Percentiles rank a stretch among this genome's conserved stretches.
Conservation (phyloP, 37 sponge, comb jelly and placozoan species). For the Beroe ovata region DNA sequence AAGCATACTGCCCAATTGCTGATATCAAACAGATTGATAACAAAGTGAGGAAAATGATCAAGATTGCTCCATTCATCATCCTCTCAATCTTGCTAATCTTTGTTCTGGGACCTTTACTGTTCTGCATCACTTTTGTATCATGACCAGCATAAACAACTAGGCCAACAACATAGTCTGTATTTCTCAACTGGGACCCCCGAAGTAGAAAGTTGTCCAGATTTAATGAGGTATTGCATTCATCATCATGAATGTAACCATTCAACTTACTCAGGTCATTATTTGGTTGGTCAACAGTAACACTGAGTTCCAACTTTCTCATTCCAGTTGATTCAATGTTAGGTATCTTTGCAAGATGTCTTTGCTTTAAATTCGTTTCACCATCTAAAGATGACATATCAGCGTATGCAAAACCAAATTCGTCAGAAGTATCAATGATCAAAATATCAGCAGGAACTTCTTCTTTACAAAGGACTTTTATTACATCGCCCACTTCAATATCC, state of each 20-base stretch:
- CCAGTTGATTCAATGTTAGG: slow-evolving; percentile 43
- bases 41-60: slow-evolving; percentile 70
- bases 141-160: slow-evolving; percentile 88
- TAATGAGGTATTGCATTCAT: slow-evolving; percentile 41
- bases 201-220: slow-evolving; percentile 75
- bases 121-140: slow-evolving; percentile 86
- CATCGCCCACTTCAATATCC: slow-evolving; percentile 76
- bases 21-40: slow-evolving; percentile 72
- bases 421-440: slow-evolving; percentile 73
- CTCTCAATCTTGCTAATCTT: slow-evolving; percentile 86
- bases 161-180: slow-evolving; percentile 77
- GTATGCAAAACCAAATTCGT: slow-evolving; percentile 73
- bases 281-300: slow-evolving; percentile 17
- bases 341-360: background rate
- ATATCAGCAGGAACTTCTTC: slow-evolving; percentile 84
- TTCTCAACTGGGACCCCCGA: slow-evolving; percentile 79
- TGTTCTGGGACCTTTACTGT: slow-evolving; percentile 79
- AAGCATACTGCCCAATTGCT: slow-evolving; percentile 73
- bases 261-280: slow-evolving; percentile 27
- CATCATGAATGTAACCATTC: slow-evolving; percentile 46
- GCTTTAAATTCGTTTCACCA: slow-evolving; percentile 88
- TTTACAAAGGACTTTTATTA: slow-evolving; percentile 73
- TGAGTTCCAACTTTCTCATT: background rate
- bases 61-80: slow-evolving; percentile 75
- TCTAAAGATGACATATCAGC: slow-evolving; percentile 87